These are phyloP conservation scores for Bombylius major DNA, from an alignment of 2,888 invertebrate genomes.

Conservation along the genomic window DNA sequence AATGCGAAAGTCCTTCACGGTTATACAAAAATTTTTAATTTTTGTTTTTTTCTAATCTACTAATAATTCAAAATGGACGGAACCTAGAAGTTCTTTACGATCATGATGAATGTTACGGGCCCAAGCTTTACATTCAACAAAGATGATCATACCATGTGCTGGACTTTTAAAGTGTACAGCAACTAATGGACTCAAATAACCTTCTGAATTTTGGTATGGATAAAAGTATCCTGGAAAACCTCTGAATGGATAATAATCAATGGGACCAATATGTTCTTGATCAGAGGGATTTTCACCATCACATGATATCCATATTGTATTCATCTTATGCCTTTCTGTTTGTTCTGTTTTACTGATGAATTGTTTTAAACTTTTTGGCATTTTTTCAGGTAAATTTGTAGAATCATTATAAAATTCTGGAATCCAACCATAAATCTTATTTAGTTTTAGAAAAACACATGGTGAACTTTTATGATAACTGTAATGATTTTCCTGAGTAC, in stretches of 20 bases:
- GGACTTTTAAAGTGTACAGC: conserved; percentile 76
- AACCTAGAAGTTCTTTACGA: conserved; percentile 52
- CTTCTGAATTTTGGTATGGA: conserved; percentile 75
- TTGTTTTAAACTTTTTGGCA: conserved; percentile 60
- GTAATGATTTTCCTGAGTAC: conserved; percentile 70
- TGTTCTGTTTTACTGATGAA: conserved; percentile 44
- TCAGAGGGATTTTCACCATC: conserved; percentile 90
- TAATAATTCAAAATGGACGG: conserved; percentile 61
- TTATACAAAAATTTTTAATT: too few species aligned
- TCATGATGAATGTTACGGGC: conserved; percentile 55
- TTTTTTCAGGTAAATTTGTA: conserved; percentile 51
- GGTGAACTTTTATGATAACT: conserved; percentile 87
- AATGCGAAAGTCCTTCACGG: too few species aligned
- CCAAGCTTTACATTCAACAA: conserved; percentile 61
- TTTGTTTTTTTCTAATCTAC: conserved; percentile 35
- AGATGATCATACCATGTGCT: conserved; percentile 46
- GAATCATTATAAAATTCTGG: conserved; percentile 71
- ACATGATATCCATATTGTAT: conserved; percentile 86
- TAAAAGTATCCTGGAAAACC: conserved; percentile 86
- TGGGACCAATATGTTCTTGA: conserved; percentile 76
- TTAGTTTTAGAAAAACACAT: conserved; percentile 89
- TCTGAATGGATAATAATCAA: conserved; percentile 65
- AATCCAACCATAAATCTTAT: conserved; percentile 86
- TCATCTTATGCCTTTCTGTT: conserved; percentile 44
- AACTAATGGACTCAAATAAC: conserved; percentile 78